These are phyloP conservation scores for Chymomyza procnemis DNA, from an alignment of 2,888 invertebrate species.

Conservation along the genomic window DNA sequence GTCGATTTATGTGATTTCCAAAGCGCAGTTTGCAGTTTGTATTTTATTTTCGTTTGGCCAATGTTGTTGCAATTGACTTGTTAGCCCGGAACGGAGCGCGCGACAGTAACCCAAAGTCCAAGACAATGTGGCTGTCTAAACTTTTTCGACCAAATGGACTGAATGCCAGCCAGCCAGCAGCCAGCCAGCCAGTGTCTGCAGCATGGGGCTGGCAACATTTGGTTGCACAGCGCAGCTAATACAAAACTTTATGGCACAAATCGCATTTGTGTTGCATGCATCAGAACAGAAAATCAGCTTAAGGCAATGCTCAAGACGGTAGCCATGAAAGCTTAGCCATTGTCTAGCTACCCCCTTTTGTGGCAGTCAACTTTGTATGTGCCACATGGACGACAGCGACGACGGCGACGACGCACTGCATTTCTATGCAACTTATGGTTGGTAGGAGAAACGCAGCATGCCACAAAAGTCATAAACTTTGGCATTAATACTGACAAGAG, in stretches of 20 bases:
- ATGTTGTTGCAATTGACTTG: conserved; percentile 56
- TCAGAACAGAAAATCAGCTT: conserved; percentile 68
- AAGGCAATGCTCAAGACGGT: conserved; percentile 31
- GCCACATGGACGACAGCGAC: no score
- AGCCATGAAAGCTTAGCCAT: conserved; percentile 31
- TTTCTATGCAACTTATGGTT: conserved; percentile 46
- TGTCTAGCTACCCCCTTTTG: conserved; percentile 40
- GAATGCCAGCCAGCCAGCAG: no score
- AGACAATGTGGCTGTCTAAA: conserved; percentile 27
- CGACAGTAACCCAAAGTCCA: background rate
- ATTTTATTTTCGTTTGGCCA: conserved; percentile 48
- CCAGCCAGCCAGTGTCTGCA: conserved; percentile 1
- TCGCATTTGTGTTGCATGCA: conserved; percentile 57
- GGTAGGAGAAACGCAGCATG: conserved; percentile 52
- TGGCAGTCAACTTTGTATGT: conserved; percentile 7
- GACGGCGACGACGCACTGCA: conserved; percentile 13
- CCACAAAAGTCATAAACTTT: conserved; percentile 55
- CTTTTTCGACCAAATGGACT: conserved; percentile 14
- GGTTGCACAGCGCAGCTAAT: conserved; percentile 41
- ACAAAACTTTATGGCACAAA: conserved; percentile 67
- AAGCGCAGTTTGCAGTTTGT: conserved; percentile 37
- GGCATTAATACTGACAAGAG: conserved; percentile 46
- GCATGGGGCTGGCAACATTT: conserved; percentile 11
- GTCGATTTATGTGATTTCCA: conserved; percentile 71
- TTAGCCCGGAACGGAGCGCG: background rate